Base-by-base conservation (phyloP, 2,888 invertebrate species). In the Pseudanteris insignis region DNA sequence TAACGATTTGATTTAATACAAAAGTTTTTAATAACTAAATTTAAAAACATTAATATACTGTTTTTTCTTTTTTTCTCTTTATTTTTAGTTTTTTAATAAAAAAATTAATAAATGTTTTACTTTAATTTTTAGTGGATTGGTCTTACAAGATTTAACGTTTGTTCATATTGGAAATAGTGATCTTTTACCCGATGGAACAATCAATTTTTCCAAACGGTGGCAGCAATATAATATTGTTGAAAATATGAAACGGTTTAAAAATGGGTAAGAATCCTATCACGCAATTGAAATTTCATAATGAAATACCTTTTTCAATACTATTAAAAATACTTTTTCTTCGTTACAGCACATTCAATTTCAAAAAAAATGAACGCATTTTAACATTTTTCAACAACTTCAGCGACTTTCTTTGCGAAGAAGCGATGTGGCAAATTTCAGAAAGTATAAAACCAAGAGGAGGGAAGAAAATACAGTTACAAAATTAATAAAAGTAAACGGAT, bases 401-500 rank as follows among this genome's bases (percentile, higher is more conserved):
- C 78, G 92, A 96, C 81, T 92, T 90, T 79, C 86, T 97, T 71
- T 91, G 91, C 77, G 99, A 99, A 82, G 98, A 99, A 81, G 92
- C 94, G 53, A 92, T 98, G 89, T 99, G 98, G 98, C 94, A 95
- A 81, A 91, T 97, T 73, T 98, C 97, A 0, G 96, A 97, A 83
- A 89, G 88, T 67, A 96, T 99, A 71, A 97, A 97, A 84, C 97
- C 97, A 44, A 85, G 93, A 54, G 90, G 88, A 14, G 86, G 86
- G 1, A 86, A 86, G 64, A 83, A 86, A 71, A 76, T 81, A 29
- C 77, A 77, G 55, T 41, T 73, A 8, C 77, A 79, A 53, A 78
- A 78, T 64, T 78, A 74, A 70, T 63, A n/a, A 2, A 8, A 13
- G 24, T 14, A 2, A 15, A 12, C 6, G 24, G 60, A 63, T 65